Percentiles rank a stretch among this genome's conserved stretches.
These are phyloP conservation scores for Plebejus argus DNA, from an alignment of 2,888 invertebrate species.

Conservation along the genomic window DNA sequence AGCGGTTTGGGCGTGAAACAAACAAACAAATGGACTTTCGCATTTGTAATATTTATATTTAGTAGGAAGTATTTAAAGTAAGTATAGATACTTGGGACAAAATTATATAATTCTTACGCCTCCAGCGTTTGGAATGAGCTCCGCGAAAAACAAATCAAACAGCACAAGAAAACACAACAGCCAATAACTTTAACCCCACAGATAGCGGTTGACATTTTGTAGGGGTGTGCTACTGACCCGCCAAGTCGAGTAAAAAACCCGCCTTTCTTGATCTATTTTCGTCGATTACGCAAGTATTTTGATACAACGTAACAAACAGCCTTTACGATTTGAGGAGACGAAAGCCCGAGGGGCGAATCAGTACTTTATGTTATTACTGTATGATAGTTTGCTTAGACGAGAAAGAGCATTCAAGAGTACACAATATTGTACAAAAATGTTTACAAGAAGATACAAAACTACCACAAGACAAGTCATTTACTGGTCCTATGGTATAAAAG, in stretches of 20 bases:
- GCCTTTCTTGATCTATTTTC: slow-evolving; percentile 12
- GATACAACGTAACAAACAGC: background rate
- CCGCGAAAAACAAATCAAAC: background rate
- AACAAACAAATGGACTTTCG: no score
- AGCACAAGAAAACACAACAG: background rate
- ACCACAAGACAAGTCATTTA: background rate
- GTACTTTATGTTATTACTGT: background rate
- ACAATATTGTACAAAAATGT: no score
- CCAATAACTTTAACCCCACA: background rate
- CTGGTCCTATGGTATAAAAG: no score
- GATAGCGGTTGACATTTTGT: background rate
- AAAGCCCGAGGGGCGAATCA: background rate
- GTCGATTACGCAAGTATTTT: background rate
- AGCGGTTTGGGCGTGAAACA: no score
- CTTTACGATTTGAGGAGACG: background rate
- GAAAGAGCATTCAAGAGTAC: no score
- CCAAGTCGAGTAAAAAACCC: slow-evolving; percentile 6
- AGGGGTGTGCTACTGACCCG: slow-evolving; percentile 6
- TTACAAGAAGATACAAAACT: no score
- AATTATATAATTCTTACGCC: background rate
- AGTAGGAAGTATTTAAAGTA: no score
- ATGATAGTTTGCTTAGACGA: no score
- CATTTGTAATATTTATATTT: no score
- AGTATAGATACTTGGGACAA: no score
- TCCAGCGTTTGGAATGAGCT: background rate